Base-by-base conservation (phyloP, 2,888 invertebrate species). In the Hydriomena furcata region DNA sequence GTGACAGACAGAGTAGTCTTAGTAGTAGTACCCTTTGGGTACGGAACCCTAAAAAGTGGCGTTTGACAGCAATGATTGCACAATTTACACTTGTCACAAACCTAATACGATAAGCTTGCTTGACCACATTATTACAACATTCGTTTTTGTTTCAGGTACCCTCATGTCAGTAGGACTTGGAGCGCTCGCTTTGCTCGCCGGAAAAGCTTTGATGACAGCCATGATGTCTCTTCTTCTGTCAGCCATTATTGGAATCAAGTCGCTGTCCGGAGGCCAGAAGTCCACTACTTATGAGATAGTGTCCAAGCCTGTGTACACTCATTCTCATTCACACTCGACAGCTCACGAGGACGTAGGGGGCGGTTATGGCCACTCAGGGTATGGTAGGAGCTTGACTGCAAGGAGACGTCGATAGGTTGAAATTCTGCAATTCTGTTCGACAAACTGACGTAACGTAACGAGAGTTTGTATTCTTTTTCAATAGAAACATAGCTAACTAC, bases 271-370 rank as follows among this genome's bases (percentile, higher is more conserved):
- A 1, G 94, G 94, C 0, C 93, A 93, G 55, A 94, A 94, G 68
- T 92, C 94, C 6, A 95, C 96, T 5, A 96, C 96, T 0, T 96
- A 96, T 71, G 96, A 96, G 82, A 95, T 96, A 53, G 94, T 96
- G 5, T 94, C 95, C 30, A 96, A 96, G 63, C 96, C 96, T 0
- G 90, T 96, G 0, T 95, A 96, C 74, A 92, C 93, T 0, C 94
- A 94, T 17, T 89, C 91, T 2, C 92, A 93, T 48, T 87, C 91
- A 0, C 93, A 93, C 43, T 93, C 93, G 0, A 91, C 92, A 0
- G 91, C 90, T 2, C 92, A 93, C 63, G 93, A 93, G 53, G 93
- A 93, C 44, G 91, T 84, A 0, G 91, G 61, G 0, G 59, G 91
- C 0, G 91, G 88, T 0, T 90, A 91, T 30, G 91, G 91, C 0